phyloP scores from a whole-genome alignment of 2,888 invertebrate genomes.

The Aphelenchoides bicaudatus region DNA sequence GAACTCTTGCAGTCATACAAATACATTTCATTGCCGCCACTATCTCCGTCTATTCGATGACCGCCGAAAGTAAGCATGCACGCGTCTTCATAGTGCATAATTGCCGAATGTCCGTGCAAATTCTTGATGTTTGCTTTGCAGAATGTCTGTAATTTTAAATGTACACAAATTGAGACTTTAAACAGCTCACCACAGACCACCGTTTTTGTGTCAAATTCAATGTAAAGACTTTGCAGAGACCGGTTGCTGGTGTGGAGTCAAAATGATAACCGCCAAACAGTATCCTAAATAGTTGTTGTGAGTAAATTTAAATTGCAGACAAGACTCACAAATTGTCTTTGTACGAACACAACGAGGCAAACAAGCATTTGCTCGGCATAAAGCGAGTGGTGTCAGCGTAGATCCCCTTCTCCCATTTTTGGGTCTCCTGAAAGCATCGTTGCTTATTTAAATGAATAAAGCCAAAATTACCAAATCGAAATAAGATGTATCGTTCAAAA shows the following conservation, averaged over 20 bases:
- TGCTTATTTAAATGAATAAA: background rate
- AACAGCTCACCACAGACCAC: constrained; percentile 4
- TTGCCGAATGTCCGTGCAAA: background rate
- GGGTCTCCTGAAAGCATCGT: background rate
- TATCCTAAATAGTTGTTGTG: too few relatives aligned
- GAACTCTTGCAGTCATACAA: background rate
- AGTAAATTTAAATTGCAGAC: too few relatives aligned
- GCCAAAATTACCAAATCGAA: constrained; percentile 10
- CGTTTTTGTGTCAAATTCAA: background rate
- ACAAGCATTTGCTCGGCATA: background rate
- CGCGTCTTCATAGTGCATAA: background rate
- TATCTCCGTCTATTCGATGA: background rate
- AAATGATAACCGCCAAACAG: too few relatives aligned
- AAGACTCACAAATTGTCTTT: too few relatives aligned
- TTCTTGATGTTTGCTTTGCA: background rate
- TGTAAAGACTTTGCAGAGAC: background rate
- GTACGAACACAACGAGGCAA: constrained; percentile 2
- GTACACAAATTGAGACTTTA: background rate
- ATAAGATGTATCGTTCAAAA: constrained; percentile 7
- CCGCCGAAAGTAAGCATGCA: constrained; percentile 4
- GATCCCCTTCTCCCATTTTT: background rate
- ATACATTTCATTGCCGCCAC: background rate
- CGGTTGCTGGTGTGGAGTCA: background rate
- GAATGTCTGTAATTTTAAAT: background rate
- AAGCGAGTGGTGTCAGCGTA: background rate